These are phyloP conservation scores for Gobius niger DNA, from an alignment of 2,113 vertebrate genomes.

Conservation along the genomic window DNA sequence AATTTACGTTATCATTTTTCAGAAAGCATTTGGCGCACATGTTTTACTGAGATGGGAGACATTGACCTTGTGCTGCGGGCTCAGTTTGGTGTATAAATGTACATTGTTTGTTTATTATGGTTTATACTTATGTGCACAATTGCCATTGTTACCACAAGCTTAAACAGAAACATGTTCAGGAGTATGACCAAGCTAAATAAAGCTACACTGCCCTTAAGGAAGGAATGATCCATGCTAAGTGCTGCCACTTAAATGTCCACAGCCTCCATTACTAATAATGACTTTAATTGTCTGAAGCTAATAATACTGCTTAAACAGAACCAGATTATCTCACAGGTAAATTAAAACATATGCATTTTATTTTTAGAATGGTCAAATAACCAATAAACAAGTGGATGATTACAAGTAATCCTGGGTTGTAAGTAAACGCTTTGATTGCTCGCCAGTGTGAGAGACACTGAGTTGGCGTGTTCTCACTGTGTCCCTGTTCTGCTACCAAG, in stretches of 20 bases:
- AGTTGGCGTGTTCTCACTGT: too few relatives aligned
- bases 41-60: not conserved
- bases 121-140: too few relatives aligned
- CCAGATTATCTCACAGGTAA: slow-evolving; percentile 47
- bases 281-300: slow-evolving; percentile 54
- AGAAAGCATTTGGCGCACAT: not conserved
- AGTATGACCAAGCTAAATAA: not conserved
- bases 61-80: not conserved
- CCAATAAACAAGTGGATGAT: not conserved
- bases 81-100: too few relatives aligned
- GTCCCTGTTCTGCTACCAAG: too few relatives aligned
- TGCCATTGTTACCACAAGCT: not conserved
- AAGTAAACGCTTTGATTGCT: too few relatives aligned
- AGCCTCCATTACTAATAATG: slow-evolving; percentile 59
- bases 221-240: slow-evolving; percentile 23
- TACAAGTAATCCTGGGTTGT: too few relatives aligned
- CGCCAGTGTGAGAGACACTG: too few relatives aligned
- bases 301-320: slow-evolving; percentile 53
- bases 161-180: not conserved
- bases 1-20: not conserved
- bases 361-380: slow-evolving; percentile 6
- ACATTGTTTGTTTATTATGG: too few relatives aligned
- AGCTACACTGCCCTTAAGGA: slow-evolving; percentile 10
- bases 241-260: slow-evolving; percentile 35
- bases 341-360: slow-evolving; percentile 30